Base-by-base conservation (phyloP, 2,888 invertebrate species). In the Hipparchia semele region DNA sequence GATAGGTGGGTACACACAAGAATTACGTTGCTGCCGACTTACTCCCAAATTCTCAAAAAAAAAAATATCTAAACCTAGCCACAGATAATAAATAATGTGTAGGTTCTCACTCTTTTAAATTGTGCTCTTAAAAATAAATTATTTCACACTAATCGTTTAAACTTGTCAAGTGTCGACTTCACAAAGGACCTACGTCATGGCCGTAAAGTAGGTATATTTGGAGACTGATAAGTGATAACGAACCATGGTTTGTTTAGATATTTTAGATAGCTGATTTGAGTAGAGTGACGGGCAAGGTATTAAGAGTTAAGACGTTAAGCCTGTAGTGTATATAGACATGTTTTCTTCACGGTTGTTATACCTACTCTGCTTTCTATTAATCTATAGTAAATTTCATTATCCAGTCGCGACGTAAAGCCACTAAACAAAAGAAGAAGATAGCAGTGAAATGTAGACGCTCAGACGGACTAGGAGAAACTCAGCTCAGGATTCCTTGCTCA, bases 141-240 rank as follows among this genome's bases (percentile, higher is more conserved):
- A 39, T 39, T 39, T 39, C 1, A 39, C 39, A 39, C 39, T 39
- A 39, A 39, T 39, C 39, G 5, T 1, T 23, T 39, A 39, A 39
- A 39, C 39, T 39, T 39, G 23, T 23, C 23, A 23, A 23, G 23
- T 23, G 23, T 23, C 23, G 23, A 23, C 23, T 23, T 23, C 23
- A 23, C 49, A 59, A 67, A n/a, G 56, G 59, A 59, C 51, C 58
- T 54, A 58, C 70, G 70, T 70, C 70, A 70, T 64, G 49, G 23
- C 51, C 46, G 62, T 64, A 13, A 70, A 70, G 70, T 62, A 70
- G 70, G 70, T 58, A 64, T 70, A 49, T 70, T 70, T 70, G 70
- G 49, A 70, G 64, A 70, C 39, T 39, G 39, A 39, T 39, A 70
- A 23, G 33, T 70, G 70, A 70, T 70, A 70, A 64, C 49, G 62